Conservation (phyloP, 2,888 invertebrate genomes). For the Drosophila lutescens region DNA sequence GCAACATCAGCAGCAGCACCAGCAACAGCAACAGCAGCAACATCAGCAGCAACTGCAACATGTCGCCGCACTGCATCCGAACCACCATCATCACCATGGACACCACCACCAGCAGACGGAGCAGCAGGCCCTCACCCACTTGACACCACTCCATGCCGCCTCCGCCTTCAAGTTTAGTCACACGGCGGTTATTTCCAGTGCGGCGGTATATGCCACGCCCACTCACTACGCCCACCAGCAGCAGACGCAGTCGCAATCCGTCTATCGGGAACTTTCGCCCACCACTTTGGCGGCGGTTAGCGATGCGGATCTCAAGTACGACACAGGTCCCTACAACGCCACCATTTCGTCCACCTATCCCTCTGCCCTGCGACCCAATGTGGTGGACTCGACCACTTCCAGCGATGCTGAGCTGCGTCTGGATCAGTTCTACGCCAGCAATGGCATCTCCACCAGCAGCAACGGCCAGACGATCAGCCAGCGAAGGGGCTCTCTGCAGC, state of each 20-base stretch:
- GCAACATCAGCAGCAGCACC: conserved; percentile 69
- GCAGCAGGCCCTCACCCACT: conserved; percentile 63
- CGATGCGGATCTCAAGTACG: conserved; percentile 82
- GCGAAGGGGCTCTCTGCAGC: conserved; percentile 93
- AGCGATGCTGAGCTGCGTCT: conserved; percentile 83
- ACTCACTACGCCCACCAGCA: conserved; percentile 65
- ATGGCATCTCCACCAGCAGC: conserved; percentile 78
- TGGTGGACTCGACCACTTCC: conserved; percentile 82
- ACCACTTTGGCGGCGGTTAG: conserved; percentile 54
- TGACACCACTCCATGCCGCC: conserved; percentile 66
- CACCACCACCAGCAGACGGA: conserved; percentile 58
- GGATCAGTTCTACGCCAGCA: conserved; percentile 81
- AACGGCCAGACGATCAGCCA: conserved; percentile 84
- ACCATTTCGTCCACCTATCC: conserved; percentile 82
- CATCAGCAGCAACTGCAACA: conserved; percentile 60
- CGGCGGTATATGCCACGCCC: conserved; percentile 70
- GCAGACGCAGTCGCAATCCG: conserved; percentile 61
- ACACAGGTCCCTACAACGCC: conserved; percentile 81
- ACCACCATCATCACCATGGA: conserved; percentile 56
- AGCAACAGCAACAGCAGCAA: conserved; percentile 55
- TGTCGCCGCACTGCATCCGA: conserved; percentile 54
- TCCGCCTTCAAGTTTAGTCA: conserved; percentile 78
- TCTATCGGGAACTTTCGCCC: conserved; percentile 75
- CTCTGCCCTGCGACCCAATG: conserved; percentile 70
- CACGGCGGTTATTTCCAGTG: conserved; percentile 73